A percentile compares a stretch with the other conserved stretches of the same genome.
phyloP scores from a whole-genome alignment of 1,140 invertebrate species.

The Drosophila malerkotliana region DNA sequence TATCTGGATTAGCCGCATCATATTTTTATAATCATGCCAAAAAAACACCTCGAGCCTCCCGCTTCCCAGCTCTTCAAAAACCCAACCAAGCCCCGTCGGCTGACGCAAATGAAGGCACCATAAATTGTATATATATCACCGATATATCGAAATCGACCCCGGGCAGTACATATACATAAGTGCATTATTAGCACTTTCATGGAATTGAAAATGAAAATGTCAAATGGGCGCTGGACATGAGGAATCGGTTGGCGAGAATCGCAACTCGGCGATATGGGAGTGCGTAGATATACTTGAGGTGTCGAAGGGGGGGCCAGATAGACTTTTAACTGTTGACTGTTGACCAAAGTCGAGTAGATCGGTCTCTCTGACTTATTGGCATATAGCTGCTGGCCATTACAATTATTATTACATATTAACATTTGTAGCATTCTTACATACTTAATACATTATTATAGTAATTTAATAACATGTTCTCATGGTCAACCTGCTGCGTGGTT shows the following conservation, averaged over 20 bases:
- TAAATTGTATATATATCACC: constrained; percentile 38
- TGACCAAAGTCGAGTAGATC: constrained; percentile 58
- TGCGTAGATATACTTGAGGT: constrained; percentile 53
- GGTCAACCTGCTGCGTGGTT: constrained; percentile 70
- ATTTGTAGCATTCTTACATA: constrained; percentile 83
- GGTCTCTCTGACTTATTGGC: constrained; percentile 30
- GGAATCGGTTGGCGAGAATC: constrained; percentile 9
- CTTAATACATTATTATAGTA: constrained; percentile 82
- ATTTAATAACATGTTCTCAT: constrained; percentile 84
- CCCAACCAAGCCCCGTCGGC: constrained; percentile 2
- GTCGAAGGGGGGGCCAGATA: not conserved
- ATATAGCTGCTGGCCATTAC: constrained; percentile 62
- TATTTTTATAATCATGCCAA: not conserved
- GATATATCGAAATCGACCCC: constrained; percentile 18
- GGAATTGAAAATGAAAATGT: constrained; percentile 57
- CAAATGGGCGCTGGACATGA: constrained; percentile 25
- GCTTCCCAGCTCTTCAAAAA: not conserved
- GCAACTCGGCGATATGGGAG: constrained; percentile 6
- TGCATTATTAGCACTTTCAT: constrained; percentile 62
- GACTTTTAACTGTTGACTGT: constrained; percentile 6
- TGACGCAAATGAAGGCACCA: constrained; percentile 34
- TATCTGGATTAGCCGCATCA: not conserved
- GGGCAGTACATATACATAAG: constrained; percentile 33
- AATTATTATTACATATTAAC: constrained; percentile 82
- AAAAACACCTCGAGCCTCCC: not conserved